Evolutionary conservation across 2,113 vertebrate genomes (phyloP), one percentile per base, ranked within the genome.

Genomic region (Ptyas mucosa): DNA sequence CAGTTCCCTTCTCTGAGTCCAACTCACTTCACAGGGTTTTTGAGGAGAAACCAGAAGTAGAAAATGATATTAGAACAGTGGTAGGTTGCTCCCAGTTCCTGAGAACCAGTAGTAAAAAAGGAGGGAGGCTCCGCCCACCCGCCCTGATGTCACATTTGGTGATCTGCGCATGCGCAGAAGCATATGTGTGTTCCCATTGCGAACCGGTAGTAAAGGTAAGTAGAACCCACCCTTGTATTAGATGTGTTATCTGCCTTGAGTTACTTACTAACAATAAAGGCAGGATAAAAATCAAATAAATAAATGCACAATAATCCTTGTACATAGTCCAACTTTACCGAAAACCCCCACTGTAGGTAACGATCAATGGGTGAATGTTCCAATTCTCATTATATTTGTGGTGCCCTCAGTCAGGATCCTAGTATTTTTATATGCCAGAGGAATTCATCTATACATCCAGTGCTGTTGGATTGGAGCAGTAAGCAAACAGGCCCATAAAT

Each of bases 401-500:
- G 69, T 34, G 69, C 29, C 39, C 14, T 39, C 14, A 20, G 7
- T 75, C 14, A 34, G 6, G 0, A 14, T 34, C n/a, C n/a, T 1
- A 18, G n/a, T 39, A 39, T 81, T 21, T 81, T 81, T 81, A 81
- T 81, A 39, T 39, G 34, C 69, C 34, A 81, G 69, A 81, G 34
- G 34, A 39, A 39, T 81, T 39, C 21, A 81, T 81, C n/a, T 81
- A 18, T 81, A 39, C 39, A 20, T 39, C 18, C 69, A 39, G 69
- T 2, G 15, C 34, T 81, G 34, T 39, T 81, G 69, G 69, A 81
- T 21, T 39, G 15, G 69, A 39, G 69, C 69, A 39, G n/a, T 39
- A 81, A 81, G 69, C n/a, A 75, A 75, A 75, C 69, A 75, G n/a
- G 69, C 34, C n/a, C 69, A 81, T 81, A 39, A 81, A 81, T 81